Base-by-base conservation (phyloP, 2,888 invertebrate genomes). In the Cerastoderma edule region DNA sequence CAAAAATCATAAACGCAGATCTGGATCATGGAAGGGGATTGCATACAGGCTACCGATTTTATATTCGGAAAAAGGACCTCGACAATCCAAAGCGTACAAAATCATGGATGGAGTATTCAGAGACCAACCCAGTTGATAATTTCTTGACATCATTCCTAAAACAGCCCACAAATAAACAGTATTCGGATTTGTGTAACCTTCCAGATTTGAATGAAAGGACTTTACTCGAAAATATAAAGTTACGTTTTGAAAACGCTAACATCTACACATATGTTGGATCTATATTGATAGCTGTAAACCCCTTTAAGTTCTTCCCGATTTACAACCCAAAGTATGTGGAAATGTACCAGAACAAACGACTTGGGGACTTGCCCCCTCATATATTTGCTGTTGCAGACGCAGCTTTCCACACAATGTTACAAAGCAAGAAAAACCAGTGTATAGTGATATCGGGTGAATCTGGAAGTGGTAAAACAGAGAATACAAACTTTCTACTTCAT, bases 301-400 rank as follows among this genome's bases (percentile, higher is more conserved):
- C 94, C 13, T 98, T 98, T 93, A 94, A 94, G 94, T 98, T 98
- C 93, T 97, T 97, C 93, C 98, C 98, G 28, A 98, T 99, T 87
- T 99, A 98, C 94, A 98, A 98, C 94, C 98, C 98, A 60, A 98
- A 98, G 93, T 98, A 98, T 94, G 98, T 98, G 85, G 97, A 97
- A 93, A 94, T 98, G 87, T 99, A 98, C 93, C 98, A 98, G 93
- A 97, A 97, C 93, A 95, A 97, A 92, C 94, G 97, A 87, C 95
- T 98, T 87, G 97, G 97, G 33, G 97, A 97, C 91, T 94, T 98
- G 85, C 98, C 98, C 48, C 98, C 99, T 56, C 98, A 99, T 92
- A 98, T 99, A 91, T 99, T 98, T 94, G 98, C 98, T 69, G 97
- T 98, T 57, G 98, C 98, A 8, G 98, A 98, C 92, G 96, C 97